phyloP scores from a whole-genome alignment of 2,888 invertebrate genomes.

The Sesia bembeciformis region DNA sequence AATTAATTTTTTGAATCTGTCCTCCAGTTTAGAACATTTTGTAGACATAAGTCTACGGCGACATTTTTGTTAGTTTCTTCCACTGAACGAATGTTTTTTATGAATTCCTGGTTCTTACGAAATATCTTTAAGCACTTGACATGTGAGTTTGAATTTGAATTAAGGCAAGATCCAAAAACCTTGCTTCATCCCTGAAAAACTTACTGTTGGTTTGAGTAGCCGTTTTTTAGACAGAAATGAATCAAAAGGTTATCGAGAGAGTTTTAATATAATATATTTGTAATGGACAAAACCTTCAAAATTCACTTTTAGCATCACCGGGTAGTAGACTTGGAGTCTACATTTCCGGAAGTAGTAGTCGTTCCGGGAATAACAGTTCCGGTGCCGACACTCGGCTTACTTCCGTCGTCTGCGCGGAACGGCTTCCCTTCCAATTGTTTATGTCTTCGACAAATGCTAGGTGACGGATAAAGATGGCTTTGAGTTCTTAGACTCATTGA shows the following conservation, averaged over 20 bases:
- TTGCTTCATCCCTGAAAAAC: no score
- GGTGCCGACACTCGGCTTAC: conserved; percentile 62
- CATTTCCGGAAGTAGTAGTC: conserved; percentile 63
- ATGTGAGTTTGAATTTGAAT: no score
- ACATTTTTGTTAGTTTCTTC: no score
- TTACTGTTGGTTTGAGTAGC: no score
- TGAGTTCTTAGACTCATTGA: no score
- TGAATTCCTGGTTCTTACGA: no score
- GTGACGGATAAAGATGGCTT: conserved; percentile 6
- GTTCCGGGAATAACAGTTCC: conserved; percentile 72
- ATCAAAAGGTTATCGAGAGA: neutral
- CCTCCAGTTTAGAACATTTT: no score
- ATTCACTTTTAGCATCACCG: neutral
- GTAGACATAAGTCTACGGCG: no score
- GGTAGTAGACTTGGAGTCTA: conserved; percentile 54
- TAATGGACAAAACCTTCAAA: neutral
- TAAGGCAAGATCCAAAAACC: no score
- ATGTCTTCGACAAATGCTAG: conserved; percentile 47
- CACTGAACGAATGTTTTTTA: no score
- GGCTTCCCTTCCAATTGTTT: conserved; percentile 63
- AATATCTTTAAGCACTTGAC: no score
- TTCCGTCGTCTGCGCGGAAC: conserved; percentile 63
- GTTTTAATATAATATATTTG: neutral
- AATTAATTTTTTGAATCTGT: neutral
- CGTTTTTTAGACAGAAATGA: no score